Conservation (phyloP, 30 jellyfish, hydroid and myxozoan genomes). For the Aurelia aurita region DNA sequence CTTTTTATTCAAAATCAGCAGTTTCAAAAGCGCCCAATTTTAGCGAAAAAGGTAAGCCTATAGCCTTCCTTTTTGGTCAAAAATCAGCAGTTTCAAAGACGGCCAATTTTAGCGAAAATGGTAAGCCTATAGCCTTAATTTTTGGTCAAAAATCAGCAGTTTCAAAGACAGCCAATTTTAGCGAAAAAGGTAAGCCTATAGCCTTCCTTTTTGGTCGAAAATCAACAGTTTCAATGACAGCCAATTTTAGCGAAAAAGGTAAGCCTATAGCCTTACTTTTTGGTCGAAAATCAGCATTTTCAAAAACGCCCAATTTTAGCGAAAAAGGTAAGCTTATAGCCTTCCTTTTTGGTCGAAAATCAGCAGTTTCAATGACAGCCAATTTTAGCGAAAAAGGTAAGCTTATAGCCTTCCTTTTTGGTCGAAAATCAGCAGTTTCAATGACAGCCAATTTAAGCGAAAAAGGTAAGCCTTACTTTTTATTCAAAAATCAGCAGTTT, state of each 20-base stretch:
- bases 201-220: background rate
- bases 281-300: background rate
- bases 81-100: too few relatives aligned
- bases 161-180: too few relatives aligned
- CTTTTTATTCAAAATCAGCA: too few relatives aligned
- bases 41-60: background rate
- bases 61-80: too few relatives aligned
- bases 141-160: background rate
- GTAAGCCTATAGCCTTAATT: conserved; percentile 26
- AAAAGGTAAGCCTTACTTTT: conserved; percentile 26
- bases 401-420: conserved; percentile 5
- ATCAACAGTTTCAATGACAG: background rate
- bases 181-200: conserved; percentile 6
- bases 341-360: background rate
- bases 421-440: background rate
- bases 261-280: conserved; percentile 21
- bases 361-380: background rate
- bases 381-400: too few relatives aligned
- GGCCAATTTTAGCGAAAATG: conserved; percentile 1
- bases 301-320: background rate
- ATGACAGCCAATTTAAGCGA: background rate
- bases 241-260: background rate
- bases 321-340: conserved; percentile 31
- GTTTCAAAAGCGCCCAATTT: background rate
- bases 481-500: background rate